phyloP scores from a whole-genome alignment of 2,888 invertebrate genomes.

The Mystacides longicornis region DNA sequence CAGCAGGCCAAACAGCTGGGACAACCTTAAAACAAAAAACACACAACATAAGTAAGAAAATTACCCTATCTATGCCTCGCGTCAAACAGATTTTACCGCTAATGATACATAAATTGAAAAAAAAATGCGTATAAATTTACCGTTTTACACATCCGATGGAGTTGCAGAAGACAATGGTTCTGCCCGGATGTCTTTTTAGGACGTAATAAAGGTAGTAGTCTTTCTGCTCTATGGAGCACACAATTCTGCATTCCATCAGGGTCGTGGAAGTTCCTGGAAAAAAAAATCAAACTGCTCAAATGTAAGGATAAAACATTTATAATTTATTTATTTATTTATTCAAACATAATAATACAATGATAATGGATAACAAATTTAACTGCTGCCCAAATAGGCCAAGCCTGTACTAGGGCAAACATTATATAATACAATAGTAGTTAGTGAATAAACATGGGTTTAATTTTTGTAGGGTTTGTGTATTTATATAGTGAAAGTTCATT shows the following conservation, averaged over 20 bases:
- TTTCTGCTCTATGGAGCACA: conserved; percentile 72
- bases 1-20: conserved; percentile 60
- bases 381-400: too few relatives aligned
- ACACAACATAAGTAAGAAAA: not conserved
- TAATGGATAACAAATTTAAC: too few relatives aligned
- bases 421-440: too few relatives aligned
- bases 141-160: conserved; percentile 90
- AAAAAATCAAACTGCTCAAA: not conserved
- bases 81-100: conserved; percentile 13
- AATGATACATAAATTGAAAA: conserved; percentile 7
- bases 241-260: conserved; percentile 77
- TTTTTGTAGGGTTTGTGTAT: too few relatives aligned
- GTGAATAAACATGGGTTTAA: too few relatives aligned
- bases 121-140: conserved; percentile 27
- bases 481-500: too few relatives aligned
- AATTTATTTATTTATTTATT: conserved; percentile 8
- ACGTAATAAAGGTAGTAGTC: conserved; percentile 93
- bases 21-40: conserved; percentile 37
- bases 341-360: too few relatives aligned
- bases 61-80: too few relatives aligned
- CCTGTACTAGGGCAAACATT: too few relatives aligned
- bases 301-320: not conserved
- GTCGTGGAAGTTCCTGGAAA: conserved; percentile 68
- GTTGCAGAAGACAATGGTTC: conserved; percentile 90
- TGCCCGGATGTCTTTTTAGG: conserved; percentile 71